Percentiles rank a stretch among this genome's conserved stretches.
These are phyloP conservation scores for Tychaedon coryphoeus DNA, from an alignment of 2,113 vertebrate genomes.

Conservation along the genomic window DNA sequence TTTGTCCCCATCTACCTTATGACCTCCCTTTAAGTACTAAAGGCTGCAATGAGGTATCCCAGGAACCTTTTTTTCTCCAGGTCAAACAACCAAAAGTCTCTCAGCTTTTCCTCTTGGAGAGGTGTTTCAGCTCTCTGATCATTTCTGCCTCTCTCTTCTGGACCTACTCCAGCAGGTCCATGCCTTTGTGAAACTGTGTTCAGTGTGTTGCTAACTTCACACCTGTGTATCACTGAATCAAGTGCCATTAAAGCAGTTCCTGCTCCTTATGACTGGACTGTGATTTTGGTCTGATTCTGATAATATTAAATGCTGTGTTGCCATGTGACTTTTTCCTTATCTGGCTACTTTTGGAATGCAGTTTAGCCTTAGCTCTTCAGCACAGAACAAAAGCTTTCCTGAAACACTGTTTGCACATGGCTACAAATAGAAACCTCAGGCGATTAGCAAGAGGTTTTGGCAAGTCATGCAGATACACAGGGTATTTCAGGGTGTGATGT, in stretches of 20 bases:
- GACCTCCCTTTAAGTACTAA: background rate
- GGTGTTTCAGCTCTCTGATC: background rate
- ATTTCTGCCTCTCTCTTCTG: background rate
- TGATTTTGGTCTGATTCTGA: background rate
- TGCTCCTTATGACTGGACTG: background rate
- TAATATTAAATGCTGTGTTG: background rate
- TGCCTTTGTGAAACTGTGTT: background rate
- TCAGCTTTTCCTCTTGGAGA: background rate
- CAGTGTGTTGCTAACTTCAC: background rate
- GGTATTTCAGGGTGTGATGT: background rate
- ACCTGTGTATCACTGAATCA: background rate
- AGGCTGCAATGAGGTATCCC: fast-evolving
- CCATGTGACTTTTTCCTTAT: background rate
- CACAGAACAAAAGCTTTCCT: background rate
- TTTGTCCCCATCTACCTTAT: background rate
- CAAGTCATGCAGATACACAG: background rate
- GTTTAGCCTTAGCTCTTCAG: background rate
- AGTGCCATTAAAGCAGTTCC: background rate
- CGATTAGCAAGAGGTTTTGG: conserved; percentile 18
- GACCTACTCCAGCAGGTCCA: background rate
- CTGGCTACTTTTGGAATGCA: background rate
- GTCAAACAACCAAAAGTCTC: background rate
- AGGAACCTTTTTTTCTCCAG: background rate
- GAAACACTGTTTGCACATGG: background rate
- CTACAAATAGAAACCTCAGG: conserved; percentile 7